Base-by-base conservation (phyloP, 2,888 invertebrate genomes). In the Eupithecia inturbata region DNA sequence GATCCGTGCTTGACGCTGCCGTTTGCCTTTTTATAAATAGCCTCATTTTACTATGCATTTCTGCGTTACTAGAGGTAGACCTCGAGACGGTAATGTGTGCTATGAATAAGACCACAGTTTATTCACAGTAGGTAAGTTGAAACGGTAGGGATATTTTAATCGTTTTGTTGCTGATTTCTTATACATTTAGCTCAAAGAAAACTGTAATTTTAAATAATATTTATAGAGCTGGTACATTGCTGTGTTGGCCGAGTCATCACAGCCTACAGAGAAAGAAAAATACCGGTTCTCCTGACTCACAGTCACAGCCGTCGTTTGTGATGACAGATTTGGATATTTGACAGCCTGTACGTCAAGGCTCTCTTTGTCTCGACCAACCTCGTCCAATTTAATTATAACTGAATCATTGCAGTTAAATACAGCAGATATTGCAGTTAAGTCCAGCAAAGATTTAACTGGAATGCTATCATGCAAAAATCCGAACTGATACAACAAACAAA, bases 1-100 rank as follows among this genome's bases (percentile, higher is more conserved):
- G 63, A 72, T 72, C 70, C 72, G 72, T 72, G 72, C 41, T 66
- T 72, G 72, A 75, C 67, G 36, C 39, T 66, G 66, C 26, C 16
- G 63, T 64, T 64, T 64, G 28, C 41, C 41, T 31, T 67, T 45
- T 45, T 49, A 28, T 45, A 66, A 67, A 49, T 67, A 67, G 66
- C 66, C 16, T 64, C 63, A 64, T 64, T 64, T 64, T n/a, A 36
- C 36, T 33, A 33, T 33, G 36, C 36, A n/a, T 53, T 12, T 53
- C 22, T 22, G 4, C 22, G 33, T 12, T 33, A 33, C 28, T 10
- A n/a, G n/a, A n/a, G n/a, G n/a, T n/a, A n/a, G 10, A 36, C 33
- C 33, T 22, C 22, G 63, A 64, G 63, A 33, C 5, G 12, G 57
- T 57, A 57, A 26, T 64, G 19, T 62, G 7, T 62, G n/a, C 14